A percentile compares a stretch with the other conserved stretches of the same genome.
Conservation (phyloP, 2,888 invertebrate species). For the Ochropacha duplaris region DNA sequence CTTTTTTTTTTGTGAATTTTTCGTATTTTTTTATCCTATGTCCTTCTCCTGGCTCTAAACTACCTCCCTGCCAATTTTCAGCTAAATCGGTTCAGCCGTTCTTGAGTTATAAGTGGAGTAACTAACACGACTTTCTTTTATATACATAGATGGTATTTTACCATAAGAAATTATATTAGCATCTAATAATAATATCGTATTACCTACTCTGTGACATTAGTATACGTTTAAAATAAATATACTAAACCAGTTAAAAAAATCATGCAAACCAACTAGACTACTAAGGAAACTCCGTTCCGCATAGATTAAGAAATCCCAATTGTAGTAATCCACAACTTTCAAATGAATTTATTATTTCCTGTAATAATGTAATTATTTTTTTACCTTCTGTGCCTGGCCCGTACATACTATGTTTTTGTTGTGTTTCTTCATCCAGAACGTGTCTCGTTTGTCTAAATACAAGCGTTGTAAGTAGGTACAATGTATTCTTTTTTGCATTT, state of each 20-base stretch:
- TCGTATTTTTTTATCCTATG: no score
- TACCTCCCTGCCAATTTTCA: no score
- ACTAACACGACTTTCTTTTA: no score
- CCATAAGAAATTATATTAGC: no score
- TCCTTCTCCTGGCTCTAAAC: no score
- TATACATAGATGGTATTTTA: no score
- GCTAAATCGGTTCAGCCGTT: no score
- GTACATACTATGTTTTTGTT: not conserved
- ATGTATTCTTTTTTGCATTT: not conserved
- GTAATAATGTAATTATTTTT: not conserved
- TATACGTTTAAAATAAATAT: not conserved
- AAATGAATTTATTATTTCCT: not conserved
- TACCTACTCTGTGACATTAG: not conserved
- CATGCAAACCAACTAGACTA: not conserved
- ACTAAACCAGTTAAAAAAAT: not conserved
- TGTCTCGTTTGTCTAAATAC: not conserved
- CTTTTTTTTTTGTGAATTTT: no score
- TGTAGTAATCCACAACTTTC: not conserved
- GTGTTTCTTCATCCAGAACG: not conserved
- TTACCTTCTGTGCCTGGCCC: not conserved
- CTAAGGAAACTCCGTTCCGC: not conserved
- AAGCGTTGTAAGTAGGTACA: not conserved
- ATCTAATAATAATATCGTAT: not conserved
- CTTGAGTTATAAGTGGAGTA: no score
- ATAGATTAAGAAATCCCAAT: not conserved